A percentile compares a stretch with the other conserved stretches of the same genome.
Evolutionary conservation across 2,888 invertebrate species (phyloP).

Genomic region (Parnassius apollo): DNA sequence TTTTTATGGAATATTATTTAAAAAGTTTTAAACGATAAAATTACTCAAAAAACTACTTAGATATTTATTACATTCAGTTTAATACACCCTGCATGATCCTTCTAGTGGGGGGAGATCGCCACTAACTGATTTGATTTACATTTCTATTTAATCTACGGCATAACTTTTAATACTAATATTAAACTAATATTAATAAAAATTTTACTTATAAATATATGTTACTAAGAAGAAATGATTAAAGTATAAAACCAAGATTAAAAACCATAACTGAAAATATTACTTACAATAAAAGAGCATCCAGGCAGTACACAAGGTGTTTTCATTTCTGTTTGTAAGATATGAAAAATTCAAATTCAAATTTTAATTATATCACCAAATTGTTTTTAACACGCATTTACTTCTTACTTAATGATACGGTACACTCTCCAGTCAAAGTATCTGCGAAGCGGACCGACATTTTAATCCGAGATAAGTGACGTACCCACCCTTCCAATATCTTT

Average conservation of each 20-base stretch:
- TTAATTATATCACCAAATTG: constrained; percentile 12
- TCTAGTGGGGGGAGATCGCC: too few species aligned
- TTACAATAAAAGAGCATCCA: constrained; percentile 59
- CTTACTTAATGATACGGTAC: constrained; percentile 39
- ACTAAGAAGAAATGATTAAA: neutral
- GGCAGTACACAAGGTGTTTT: constrained; percentile 61
- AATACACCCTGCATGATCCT: too few species aligned
- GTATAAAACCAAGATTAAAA: neutral
- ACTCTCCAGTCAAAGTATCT: constrained; percentile 38
- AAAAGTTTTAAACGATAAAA: too few species aligned
- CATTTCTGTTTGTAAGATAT: constrained; percentile 41
- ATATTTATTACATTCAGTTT: too few species aligned
- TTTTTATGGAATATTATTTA: too few species aligned
- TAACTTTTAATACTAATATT: neutral
- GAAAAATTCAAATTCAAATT: neutral
- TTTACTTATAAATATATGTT: neutral
- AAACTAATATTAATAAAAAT: too few species aligned
- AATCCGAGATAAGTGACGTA: constrained; percentile 53
- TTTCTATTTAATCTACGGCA: constrained; percentile 20
- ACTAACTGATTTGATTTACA: too few species aligned
- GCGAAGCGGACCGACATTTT: constrained; percentile 38
- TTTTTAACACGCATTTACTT: constrained; percentile 34
- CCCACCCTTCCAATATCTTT: neutral
- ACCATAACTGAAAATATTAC: constrained; percentile 35
- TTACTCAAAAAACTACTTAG: too few species aligned